Conservation (phyloP, 2,797 vertebrate genomes). For the Orestias chungarensis region DNA sequence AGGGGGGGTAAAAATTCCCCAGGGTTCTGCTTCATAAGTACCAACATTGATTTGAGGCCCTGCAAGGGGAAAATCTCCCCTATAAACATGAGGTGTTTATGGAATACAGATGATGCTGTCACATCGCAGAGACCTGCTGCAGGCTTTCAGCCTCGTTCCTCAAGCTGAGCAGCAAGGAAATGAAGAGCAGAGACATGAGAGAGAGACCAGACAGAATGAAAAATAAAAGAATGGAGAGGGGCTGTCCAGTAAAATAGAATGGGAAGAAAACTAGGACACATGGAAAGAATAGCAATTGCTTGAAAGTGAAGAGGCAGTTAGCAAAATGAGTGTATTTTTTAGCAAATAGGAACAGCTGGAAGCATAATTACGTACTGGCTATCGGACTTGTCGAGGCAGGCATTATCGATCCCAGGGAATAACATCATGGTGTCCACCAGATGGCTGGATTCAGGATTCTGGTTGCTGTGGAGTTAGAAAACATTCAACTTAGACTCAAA, state of each 20-base stretch:
- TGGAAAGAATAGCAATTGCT: slow-evolving; percentile 48
- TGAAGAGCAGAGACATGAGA: slow-evolving; percentile 32
- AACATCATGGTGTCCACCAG: slow-evolving; percentile 86
- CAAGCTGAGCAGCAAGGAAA: slow-evolving; percentile 51
- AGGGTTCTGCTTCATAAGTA: slow-evolving; percentile 66
- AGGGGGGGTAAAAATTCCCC: slow-evolving; percentile 42
- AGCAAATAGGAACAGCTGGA: slow-evolving; percentile 21
- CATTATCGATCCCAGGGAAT: slow-evolving; percentile 89
- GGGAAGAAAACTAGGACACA: slow-evolving; percentile 32
- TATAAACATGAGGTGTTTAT: slow-evolving; percentile 74
- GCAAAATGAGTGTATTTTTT: slow-evolving; percentile 8
- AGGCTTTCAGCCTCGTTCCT: slow-evolving; percentile 59
- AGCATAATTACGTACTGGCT: slow-evolving; percentile 72
- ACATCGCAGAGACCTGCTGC: slow-evolving; percentile 51
- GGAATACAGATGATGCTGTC: slow-evolving; percentile 76
- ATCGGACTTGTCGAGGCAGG: slow-evolving; percentile 79
- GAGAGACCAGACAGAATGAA: slow-evolving; percentile 27
- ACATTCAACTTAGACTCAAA: slow-evolving; percentile 6
- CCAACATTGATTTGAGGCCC: slow-evolving; percentile 75
- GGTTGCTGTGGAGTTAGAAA: slow-evolving; percentile 78
- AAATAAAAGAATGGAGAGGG: slow-evolving; percentile 27
- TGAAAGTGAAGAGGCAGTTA: slow-evolving; percentile 21
- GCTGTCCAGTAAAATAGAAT: slow-evolving; percentile 54
- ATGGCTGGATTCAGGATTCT: slow-evolving; percentile 77
- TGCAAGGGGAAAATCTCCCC: slow-evolving; percentile 69